Base-by-base conservation (phyloP, 2,797 vertebrate species). In the Mionectes olivaceus region DNA sequence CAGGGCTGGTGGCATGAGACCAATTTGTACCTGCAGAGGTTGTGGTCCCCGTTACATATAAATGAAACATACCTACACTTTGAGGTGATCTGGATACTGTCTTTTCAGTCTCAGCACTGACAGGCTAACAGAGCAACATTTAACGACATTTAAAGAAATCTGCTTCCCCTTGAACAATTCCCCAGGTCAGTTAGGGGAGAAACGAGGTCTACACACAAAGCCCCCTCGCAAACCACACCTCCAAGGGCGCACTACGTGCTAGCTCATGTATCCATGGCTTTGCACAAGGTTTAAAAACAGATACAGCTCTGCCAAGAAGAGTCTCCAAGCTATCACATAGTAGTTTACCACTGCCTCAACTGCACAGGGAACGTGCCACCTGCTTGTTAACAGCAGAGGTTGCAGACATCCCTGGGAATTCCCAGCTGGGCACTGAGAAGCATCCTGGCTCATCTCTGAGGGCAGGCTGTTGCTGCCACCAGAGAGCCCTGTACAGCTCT, bases 201-300 rank as follows among this genome's bases (percentile, higher is more conserved):
- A 74, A 79, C 9, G 19, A 68, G 32, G 47, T 19, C 50, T 41
- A 44, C 15, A 35, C 0, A 8, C 32, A 61, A 60, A 77, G 41
- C 1, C 13, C 6, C 30, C 59, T 68, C 39, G 35, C 32, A 90
- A 87, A 33, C 39, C 21, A 27, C 7, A 11, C 33, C 27, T 79
- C 37, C 37, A 47, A 61, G 35, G 19, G 16, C 18, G 27, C 0
- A 0, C 18, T 32, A 6, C 0, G 0, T 22, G 60, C 44, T 50
- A 46, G 53, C 22, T 43, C 13, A n/a, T 0, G 3, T 35, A 47
- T 14, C 61, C 25, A 1, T 19, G 19, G 7, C 89, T 93, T 59
- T 44, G n/a, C 12, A 33, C 6, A 33, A 83, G 25, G 52, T 60
- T 94, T 83, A 53, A 44, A 80, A 96, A 1, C 32, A 90, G 52